Evolutionary conservation across 2,113 vertebrate species (phyloP), one percentile per base, ranked within the genome.

Genomic region (Rhodinocichla rosea): DNA sequence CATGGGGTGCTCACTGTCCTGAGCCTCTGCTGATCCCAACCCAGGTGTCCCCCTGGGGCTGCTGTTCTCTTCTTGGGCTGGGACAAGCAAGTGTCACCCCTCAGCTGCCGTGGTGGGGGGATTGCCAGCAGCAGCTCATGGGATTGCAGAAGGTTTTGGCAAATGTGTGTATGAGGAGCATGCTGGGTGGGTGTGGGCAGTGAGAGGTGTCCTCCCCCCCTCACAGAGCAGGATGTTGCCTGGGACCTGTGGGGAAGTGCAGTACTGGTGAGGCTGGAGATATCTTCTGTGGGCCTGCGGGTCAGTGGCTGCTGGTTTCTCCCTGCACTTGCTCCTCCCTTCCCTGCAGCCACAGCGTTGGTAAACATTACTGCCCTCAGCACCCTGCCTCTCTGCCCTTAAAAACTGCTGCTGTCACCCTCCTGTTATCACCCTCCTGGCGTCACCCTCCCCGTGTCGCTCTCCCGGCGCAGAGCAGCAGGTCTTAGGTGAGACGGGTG

Each of bases 21-120:
- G 64, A 17, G 7, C 19, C 18, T 88, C 44, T 88, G 50, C 18
- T 42, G 32, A 33, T 50, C 32, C 50, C 12, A 50, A 20, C 15
- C 12, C 42, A 15, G 22, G 8, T 8, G 7, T 44, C 2, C 3
- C 22, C 11, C 11, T 33, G 32, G 50, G 67, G 42, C 42, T 50
- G 42, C 26, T 57, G 32, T 35, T 22, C 12, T 9, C 50, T 64
- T 49, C 50, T 28, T 65, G 22, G 22, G 14, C 2, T 79, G 65
- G 35, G 65, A 71, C 40, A 71, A 71, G 26, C 21, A 11, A 10
- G 9, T 56, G 65, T 55, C 49, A 35, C 20, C 30, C 11, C 35
- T 64, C 26, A 64, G 42, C 14, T 2, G 0, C 35, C 10, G 1
- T 42, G 40, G 57, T 42, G 32, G 14, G 35, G 0, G 17, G 0